Evolutionary conservation across 2,113 vertebrate species (phyloP).

Genomic region (Phaetusa simplex): DNA sequence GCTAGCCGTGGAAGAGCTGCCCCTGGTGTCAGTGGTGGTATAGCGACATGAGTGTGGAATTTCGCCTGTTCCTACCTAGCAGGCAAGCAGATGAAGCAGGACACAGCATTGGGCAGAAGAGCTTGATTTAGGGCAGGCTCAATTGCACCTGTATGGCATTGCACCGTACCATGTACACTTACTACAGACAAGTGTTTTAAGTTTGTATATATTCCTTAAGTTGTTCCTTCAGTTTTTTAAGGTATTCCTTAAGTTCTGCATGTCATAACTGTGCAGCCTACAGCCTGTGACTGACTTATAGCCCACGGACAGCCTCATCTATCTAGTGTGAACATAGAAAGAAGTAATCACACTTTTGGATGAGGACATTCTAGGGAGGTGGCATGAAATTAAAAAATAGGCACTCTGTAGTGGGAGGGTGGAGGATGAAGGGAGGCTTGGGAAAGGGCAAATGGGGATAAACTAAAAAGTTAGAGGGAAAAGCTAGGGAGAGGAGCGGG

Average conservation of each 20-base stretch:
- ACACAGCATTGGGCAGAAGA: not conserved
- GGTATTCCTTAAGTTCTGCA: not conserved
- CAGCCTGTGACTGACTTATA: not conserved
- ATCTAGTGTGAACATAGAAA: not conserved
- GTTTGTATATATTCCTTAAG: not conserved
- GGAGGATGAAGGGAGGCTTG: not conserved
- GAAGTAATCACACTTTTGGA: not conserved
- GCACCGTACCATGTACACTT: not conserved
- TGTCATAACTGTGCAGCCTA: not conserved
- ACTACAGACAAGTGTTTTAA: not conserved
- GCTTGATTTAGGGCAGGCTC: not conserved
- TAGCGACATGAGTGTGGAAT: not conserved
- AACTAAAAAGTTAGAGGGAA: not conserved
- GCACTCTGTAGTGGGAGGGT: not conserved
- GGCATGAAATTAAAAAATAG: not conserved
- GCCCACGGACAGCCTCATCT: not conserved
- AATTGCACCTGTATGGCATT: not conserved
- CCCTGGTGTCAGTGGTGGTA: not conserved
- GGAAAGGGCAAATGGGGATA: not conserved
- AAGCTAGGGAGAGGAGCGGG: not conserved
- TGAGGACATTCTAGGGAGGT: not conserved
- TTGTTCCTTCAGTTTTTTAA: not conserved
- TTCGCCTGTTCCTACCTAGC: not conserved
- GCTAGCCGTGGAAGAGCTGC: not conserved
- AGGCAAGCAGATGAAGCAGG: not conserved